Evolutionary conservation across 2,797 vertebrate species (phyloP), one percentile per base, ranked within the genome.

Genomic region (Rhinoraja longicauda): DNA sequence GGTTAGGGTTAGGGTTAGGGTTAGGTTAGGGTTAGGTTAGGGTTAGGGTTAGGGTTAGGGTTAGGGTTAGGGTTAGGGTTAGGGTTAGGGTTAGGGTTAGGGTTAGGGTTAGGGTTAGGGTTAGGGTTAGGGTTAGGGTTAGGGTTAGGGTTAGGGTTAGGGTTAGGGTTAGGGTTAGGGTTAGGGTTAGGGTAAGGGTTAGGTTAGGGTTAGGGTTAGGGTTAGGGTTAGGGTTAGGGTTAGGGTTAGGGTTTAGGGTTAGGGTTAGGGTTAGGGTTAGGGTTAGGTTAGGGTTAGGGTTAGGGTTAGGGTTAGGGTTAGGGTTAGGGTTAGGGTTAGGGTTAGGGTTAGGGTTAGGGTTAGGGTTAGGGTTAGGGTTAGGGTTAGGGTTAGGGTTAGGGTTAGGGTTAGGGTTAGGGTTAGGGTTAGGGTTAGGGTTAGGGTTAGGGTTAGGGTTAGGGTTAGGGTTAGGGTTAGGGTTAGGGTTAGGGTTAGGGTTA

Each of bases 151-250:
- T n/a, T 76, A 76, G 17, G 73, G 73, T 9, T 76, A 10, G 17
- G 73, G 73, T 9, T 76, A 10, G 17, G 73, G 73, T 9, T 76
- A 10, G 17, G 73, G 73, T 76, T 76, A n/a, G 73, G 73, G 73
- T 76, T 76, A 76, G 73, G 73, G 73, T 76, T 76, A 76, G 24
- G 73, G 73, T 76, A 76, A 76, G 73, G 73, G 73, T 76, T 6
- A 76, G 73, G 73, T 76, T 76, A 76, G 73, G 73, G 73, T 76
- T 76, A 76, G 73, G 73, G 73, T 76, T 76, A 76, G 73, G 73
- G 73, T 76, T 72, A 76, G 73, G 73, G 73, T 76, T 76, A 76
- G 73, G 73, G 73, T 76, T 76, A 76, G 73, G 73, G 73, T 76
- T 76, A 10, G 73, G 73, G 5, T 76, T 76, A 76, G 73, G 73